Evolutionary conservation across 1,140 invertebrate genomes (phyloP), one percentile per base, ranked within the genome.

Genomic region (Nylanderia fulva): DNA sequence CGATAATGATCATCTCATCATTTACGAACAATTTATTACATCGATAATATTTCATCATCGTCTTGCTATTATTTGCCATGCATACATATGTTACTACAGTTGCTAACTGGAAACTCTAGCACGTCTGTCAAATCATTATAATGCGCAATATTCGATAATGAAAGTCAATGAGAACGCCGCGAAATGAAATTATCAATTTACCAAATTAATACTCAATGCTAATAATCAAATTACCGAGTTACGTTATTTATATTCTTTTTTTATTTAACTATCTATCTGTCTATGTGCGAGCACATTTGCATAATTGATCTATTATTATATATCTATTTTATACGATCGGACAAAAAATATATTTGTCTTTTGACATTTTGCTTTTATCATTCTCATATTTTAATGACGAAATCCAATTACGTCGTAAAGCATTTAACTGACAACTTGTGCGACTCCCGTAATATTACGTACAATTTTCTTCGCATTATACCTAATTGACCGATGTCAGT

Each of bases 391-490:
- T 68, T 63, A 48, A 61, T 33, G 24, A 66, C 39, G 36, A 66
- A 48, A 13, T 42, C 42, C 56, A 61, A 89, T 88, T 75, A 68
- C 74, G 45, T 69, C 36, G 60, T 86, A 69, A 79, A 89, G 52
- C 79, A 75, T 88, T 86, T 90, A 89, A 64, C 61, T 11, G 27
- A 39, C 36, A 61, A 39, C 29, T 48, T 56, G 68, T 88, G 82
- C 69, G 21, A 58, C 4, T 64, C 52, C 52, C 3, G 39, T 24
- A 27, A 45, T 36, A 84, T 89, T 90, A 89, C 72, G 75, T 84
- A 89, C 79, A 90, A 90, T 90, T 90, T 90, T 90, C 89, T 87
- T 90, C 89, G 77, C 86, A 90, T 90, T 90, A 90, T 75, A 66
- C 60, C 84, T 90, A 90, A 90, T 90, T 90, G 88, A 86, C 80